These are phyloP conservation scores for Acanthosoma haemorrhoidale DNA, from an alignment of 2,888 invertebrate genomes.

Conservation along the genomic window DNA sequence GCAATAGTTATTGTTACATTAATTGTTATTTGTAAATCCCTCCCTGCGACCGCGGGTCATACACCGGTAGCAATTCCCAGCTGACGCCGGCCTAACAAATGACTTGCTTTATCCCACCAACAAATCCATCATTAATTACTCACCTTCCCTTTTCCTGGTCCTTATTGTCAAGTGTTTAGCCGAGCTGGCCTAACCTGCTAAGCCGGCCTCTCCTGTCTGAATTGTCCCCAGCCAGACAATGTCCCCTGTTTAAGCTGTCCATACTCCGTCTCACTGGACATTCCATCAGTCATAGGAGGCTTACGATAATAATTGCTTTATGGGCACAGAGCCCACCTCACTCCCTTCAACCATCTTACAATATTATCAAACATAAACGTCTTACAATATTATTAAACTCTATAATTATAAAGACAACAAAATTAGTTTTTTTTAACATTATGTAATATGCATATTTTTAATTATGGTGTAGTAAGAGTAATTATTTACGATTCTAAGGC, in stretches of 20 bases:
- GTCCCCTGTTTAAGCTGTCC: background rate
- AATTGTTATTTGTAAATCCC: constrained; percentile 4
- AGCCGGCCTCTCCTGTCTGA: background rate
- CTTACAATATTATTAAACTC: too few relatives aligned
- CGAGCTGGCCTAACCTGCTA: background rate
- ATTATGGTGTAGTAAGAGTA: too few relatives aligned
- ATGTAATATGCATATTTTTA: too few relatives aligned
- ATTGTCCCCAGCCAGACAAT: background rate
- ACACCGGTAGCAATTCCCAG: background rate
- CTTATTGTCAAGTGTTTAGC: constrained; percentile 18
- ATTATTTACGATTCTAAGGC: too few relatives aligned
- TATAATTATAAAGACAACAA: too few relatives aligned
- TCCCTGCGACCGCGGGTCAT: constrained; percentile 9
- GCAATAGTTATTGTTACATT: background rate
- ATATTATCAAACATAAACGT: too few relatives aligned
- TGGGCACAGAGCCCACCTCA: too few relatives aligned
- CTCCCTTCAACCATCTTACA: too few relatives aligned
- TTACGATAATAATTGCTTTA: background rate
- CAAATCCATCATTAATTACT: constrained; percentile 26
- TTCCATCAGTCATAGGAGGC: background rate
- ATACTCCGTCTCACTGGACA: background rate
- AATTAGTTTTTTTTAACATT: too few relatives aligned
- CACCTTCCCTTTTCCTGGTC: constrained; percentile 18
- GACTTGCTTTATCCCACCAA: background rate
- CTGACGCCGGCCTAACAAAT: constrained; percentile 18